phyloP scores from a whole-genome alignment of 2,888 invertebrate genomes.

The Drosophila birchii region DNA sequence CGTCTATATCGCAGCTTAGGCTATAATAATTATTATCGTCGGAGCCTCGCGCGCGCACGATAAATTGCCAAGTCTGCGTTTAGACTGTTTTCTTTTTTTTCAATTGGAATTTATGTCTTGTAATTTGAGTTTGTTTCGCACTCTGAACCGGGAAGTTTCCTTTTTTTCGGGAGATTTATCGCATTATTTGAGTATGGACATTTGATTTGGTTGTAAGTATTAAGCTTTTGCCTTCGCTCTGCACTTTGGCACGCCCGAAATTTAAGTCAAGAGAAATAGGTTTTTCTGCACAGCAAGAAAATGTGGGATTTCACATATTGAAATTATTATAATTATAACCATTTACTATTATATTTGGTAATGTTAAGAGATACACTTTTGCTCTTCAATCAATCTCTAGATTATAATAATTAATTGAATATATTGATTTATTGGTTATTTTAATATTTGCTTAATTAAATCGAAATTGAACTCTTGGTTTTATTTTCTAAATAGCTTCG shows the following conservation, averaged over 20 bases:
- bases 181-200: constrained; percentile 26
- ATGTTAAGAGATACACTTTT: no score
- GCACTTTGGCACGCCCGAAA: constrained; percentile 62
- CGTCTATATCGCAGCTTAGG: background rate
- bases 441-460: background rate
- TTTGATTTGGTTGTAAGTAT: constrained; percentile 22
- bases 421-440: background rate
- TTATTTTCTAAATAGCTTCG: no score
- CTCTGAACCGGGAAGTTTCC: constrained; percentile 18
- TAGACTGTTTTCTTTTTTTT: background rate
- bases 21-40: constrained; percentile 31
- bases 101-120: constrained; percentile 60
- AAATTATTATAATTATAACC: background rate
- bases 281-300: constrained; percentile 5
- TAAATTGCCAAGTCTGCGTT: constrained; percentile 51
- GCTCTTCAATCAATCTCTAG: no score
- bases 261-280: constrained; percentile 58
- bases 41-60: constrained; percentile 25
- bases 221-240: constrained; percentile 6
- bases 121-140: constrained; percentile 48
- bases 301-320: no score
- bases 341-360: background rate
- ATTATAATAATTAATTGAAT: no score
- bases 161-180: constrained; percentile 27
- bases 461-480: no score